Conservation (phyloP, 2,888 invertebrate genomes). For the Meteorus cinctellus region DNA sequence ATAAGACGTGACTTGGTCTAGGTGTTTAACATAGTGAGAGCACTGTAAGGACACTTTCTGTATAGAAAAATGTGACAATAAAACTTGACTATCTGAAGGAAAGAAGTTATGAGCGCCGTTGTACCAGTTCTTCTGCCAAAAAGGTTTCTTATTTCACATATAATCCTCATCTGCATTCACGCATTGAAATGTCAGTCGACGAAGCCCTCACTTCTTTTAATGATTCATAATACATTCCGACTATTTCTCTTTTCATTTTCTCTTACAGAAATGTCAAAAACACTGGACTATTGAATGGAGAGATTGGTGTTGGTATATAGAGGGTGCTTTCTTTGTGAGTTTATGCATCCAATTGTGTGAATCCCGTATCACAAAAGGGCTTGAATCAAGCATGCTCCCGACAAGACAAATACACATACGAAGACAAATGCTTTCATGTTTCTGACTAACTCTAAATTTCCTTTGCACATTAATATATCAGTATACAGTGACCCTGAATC, state of each 20-base stretch:
- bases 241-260: not conserved
- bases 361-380: not conserved
- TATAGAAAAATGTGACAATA: too few relatives aligned
- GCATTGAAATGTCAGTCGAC: not conserved
- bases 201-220: not conserved
- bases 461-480: not conserved
- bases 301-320: not conserved
- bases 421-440: not conserved
- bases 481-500: not conserved
- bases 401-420: not conserved
- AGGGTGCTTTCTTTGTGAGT: not conserved
- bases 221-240: not conserved
- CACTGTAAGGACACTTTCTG: too few relatives aligned
- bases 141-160: too few relatives aligned
- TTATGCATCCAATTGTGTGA: not conserved
- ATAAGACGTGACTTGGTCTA: too few relatives aligned
- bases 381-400: not conserved
- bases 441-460: not conserved
- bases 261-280: not conserved
- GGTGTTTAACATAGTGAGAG: too few relatives aligned
- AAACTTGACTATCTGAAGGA: too few relatives aligned
- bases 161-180: too few relatives aligned
- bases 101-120: too few relatives aligned
- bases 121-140: too few relatives aligned
- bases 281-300: not conserved